phyloP scores from a whole-genome alignment of 2,113 vertebrate genomes.

The Gulo gulo region DNA sequence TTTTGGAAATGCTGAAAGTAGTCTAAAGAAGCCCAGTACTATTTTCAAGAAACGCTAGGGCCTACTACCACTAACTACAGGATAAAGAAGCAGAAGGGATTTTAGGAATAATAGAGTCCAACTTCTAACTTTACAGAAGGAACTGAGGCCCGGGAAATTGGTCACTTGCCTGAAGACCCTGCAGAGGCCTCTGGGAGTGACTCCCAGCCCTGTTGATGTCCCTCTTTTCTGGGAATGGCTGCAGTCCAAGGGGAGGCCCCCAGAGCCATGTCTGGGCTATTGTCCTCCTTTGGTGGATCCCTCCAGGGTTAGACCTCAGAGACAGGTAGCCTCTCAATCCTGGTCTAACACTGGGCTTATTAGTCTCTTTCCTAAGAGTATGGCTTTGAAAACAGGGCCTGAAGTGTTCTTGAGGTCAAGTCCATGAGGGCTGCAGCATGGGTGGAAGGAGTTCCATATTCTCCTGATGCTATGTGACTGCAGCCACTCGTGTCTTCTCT shows the following conservation, averaged over 20 bases:
- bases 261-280: neutral
- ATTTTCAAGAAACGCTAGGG: neutral
- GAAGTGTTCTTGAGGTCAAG: neutral
- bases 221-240: neutral
- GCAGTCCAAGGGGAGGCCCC: rapidly evolving
- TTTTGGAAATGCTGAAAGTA: conserved; percentile 39
- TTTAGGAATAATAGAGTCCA: neutral
- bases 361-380: neutral
- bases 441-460: neutral
- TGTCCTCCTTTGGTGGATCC: neutral
- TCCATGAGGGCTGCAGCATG: rapidly evolving
- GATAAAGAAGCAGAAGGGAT: neutral
- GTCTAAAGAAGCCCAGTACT: neutral
- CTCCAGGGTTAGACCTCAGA: neutral
- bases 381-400: neutral
- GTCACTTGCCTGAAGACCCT: neutral
- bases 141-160: neutral
- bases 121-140: neutral
- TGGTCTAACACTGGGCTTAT: neutral
- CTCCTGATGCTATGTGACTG: neutral
- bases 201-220: neutral
- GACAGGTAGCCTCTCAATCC: neutral
- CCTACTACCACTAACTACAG: neutral
- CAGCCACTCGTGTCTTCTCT: neutral
- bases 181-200: neutral